Evolutionary conservation across 2,797 vertebrate species (phyloP), one percentile per base, ranked within the genome.

Genomic region (Anas flavirostris): DNA sequence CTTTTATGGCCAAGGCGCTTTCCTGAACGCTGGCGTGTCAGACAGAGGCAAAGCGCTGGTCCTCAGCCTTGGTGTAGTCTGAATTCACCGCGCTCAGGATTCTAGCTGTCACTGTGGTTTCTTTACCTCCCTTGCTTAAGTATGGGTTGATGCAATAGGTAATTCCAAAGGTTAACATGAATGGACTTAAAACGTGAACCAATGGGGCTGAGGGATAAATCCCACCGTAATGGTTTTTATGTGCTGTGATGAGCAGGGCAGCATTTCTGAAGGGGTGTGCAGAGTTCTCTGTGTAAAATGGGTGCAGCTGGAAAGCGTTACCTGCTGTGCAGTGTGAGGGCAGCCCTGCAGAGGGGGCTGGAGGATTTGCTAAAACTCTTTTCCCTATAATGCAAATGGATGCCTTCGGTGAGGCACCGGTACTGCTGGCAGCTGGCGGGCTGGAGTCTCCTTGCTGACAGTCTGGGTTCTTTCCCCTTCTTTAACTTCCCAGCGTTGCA

Each of bases 291-390:
- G 1, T 76, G 26, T 31, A 12, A 78, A 79, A 43, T 31, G 56
- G 10, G 26, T 33, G 60, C 50, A 69, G 41, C 63, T 84, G 67
- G 53, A 52, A 82, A 60, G n/a, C 25, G 3, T 8, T 68, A 28
- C 9, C 46, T 33, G 33, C 8, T 62, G 26, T 50, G 0, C 50
- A 23, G 4, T 1, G 12, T 69, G 82, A 76, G 7, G 70, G 83
- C 33, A 90, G 70, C 59, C 77, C 83, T 82, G 55, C 66, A 69
- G 83, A 6, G 81, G 88, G 83, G 64, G 85, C 82, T 83, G 91
- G 88, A 88, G 74, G 76, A 52, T 46, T 83, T 70, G 33, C 74
- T 53, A 33, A 35, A 75, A 11, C 8, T 1, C 1, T 64, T 76
- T 50, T 28, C 62, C 8, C 1, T 31, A 23, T 39, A 37, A 4